Percentiles rank a stretch among this genome's conserved stretches.
phyloP scores from a whole-genome alignment of 2,797 vertebrate genomes.

The Diglossa cyanea region DNA sequence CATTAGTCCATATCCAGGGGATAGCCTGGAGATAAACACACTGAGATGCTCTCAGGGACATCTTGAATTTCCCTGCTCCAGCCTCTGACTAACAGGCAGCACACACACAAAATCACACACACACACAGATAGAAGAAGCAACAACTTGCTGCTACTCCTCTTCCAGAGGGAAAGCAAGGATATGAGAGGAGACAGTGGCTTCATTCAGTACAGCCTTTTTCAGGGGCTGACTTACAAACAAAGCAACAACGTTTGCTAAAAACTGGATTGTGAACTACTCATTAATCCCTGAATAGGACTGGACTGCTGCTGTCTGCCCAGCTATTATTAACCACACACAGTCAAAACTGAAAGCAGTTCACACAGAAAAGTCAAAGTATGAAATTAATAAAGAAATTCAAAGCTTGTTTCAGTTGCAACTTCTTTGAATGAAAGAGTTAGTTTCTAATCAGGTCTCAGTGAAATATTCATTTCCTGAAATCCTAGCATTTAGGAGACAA shows the following conservation, averaged over 20 bases:
- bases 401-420: not conserved
- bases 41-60: not conserved
- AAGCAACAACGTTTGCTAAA: not conserved
- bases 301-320: not conserved
- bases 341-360: not conserved
- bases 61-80: not conserved
- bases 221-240: not conserved
- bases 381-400: not conserved
- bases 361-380: not conserved
- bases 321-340: not conserved
- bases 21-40: not conserved
- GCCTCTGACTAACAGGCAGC: not conserved
- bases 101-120: not conserved
- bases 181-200: not conserved
- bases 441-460: conserved; percentile 25
- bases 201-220: not conserved
- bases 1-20: not conserved
- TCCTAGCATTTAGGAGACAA: conserved; percentile 2
- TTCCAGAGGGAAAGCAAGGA: not conserved
- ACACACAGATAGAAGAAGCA: fast-evolving
- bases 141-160: not conserved
- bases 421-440: conserved; percentile 6
- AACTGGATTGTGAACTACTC: not conserved
- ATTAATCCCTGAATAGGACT: not conserved
- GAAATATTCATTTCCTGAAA: conserved; percentile 50